Conservation (phyloP, 35 echinoderm and acorn worm species). For the Ophiothrix spiculata region DNA sequence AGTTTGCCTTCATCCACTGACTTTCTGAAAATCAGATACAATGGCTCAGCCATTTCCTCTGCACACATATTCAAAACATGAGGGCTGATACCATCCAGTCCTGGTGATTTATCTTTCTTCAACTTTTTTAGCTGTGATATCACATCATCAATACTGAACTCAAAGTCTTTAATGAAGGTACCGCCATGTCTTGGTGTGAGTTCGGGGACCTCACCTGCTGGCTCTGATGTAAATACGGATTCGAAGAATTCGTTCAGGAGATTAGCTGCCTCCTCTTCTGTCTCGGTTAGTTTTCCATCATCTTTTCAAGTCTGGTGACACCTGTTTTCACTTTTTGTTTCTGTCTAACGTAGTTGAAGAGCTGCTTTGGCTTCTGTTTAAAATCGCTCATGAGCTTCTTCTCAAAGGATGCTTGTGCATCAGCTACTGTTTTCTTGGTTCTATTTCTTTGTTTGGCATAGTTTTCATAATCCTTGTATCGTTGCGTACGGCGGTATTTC, state of each 20-base stretch:
- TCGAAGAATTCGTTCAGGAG: background rate
- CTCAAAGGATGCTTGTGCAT: background rate
- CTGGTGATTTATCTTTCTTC: background rate
- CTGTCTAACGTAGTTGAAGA: conserved; percentile 8
- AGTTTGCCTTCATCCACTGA: background rate
- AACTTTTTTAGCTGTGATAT: background rate
- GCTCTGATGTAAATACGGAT: background rate
- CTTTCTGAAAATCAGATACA: background rate
- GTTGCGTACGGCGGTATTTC: background rate
- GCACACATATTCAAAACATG: background rate
- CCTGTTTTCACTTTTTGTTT: conserved; percentile 24
- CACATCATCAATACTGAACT: background rate
- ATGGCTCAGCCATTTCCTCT: background rate
- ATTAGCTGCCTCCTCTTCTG: background rate
- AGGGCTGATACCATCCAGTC: background rate
- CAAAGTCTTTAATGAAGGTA: background rate
- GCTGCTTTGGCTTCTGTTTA: conserved; percentile 16
- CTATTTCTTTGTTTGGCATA: background rate
- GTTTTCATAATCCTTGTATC: background rate
- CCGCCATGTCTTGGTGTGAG: background rate
- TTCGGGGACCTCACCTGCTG: background rate
- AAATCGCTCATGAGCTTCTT: conserved; percentile 7
- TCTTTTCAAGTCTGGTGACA: background rate
- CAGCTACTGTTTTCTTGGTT: background rate
- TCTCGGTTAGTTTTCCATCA: too few species aligned